Evolutionary conservation across 2,113 vertebrate species (phyloP).

Genomic region (Myrmophylax atrothorax): DNA sequence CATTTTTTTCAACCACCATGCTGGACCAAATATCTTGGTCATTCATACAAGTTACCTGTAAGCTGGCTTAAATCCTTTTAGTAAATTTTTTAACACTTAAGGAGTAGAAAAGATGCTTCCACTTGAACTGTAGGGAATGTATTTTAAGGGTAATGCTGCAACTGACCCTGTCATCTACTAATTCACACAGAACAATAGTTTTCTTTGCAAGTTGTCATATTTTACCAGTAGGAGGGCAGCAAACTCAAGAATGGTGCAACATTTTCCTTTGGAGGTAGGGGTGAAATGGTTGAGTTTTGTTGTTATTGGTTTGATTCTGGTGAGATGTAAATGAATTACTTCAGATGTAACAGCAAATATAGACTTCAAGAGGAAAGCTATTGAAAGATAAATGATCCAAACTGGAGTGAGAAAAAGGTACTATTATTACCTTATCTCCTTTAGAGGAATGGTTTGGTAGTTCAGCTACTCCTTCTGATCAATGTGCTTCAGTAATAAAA

Average conservation of each 20-base stretch:
- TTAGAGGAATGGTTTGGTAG: background rate
- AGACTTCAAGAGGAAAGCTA: background rate
- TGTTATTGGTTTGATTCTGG: background rate
- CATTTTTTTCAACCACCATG: background rate
- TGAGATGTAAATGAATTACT: background rate
- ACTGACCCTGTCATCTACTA: background rate
- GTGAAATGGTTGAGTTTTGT: background rate
- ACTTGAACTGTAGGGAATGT: background rate
- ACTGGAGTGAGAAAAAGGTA: background rate
- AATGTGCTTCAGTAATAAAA: background rate
- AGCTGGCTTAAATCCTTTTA: background rate
- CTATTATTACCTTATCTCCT: background rate
- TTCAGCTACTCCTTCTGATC: background rate
- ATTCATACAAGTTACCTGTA: background rate
- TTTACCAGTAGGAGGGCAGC: background rate
- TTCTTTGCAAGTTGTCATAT: background rate
- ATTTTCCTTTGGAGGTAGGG: rapidly evolving
- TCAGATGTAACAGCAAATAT: background rate
- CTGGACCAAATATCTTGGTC: background rate
- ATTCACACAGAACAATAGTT: background rate
- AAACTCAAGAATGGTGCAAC: background rate
- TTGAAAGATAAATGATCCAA: background rate
- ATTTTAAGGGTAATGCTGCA: background rate
- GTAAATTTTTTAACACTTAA: background rate
- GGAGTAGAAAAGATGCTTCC: background rate